Base-by-base conservation (phyloP, 1,140 invertebrate genomes). In the Conus ventricosus region DNA sequence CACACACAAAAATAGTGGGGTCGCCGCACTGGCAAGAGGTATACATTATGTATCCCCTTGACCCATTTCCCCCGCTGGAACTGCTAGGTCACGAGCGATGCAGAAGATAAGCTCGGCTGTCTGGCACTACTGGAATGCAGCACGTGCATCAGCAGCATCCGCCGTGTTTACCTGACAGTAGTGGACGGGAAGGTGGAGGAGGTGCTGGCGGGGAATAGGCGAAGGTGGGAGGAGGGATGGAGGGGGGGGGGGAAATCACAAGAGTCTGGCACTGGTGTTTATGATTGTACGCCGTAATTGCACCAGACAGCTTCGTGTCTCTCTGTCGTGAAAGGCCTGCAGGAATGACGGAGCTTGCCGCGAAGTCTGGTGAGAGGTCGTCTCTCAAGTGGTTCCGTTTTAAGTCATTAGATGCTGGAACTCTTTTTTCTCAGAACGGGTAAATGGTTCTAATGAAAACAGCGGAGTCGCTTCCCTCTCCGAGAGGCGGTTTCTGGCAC, bases 251-350 rank as follows among this genome's bases (percentile, higher is more conserved):
- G 51, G 5, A 54, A 51, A 17, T 81, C 5, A 81, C 23, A 54
- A 51, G 39, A 23, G 51, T 23, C 80, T 78, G 53, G 17, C 55
- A 83, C 55, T 60, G 25, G 55, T 27, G 82, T 25, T 54, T 84
- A 54, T 84, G 82, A 63, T 84, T 84, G 82, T 53, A 20, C 63
- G 82, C 27, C 23, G 82, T 81, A 81, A 81, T 51, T 81, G 27
- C 39, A 10, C 8, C 80, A 53, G 39, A 23, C 80, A 54, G 39
- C 51, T 80, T 71, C 67, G 67, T 71, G 23, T 71, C 67, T 71
- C 13, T 71, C 13, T 20, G 67, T 4, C 4, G 17, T n/a, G n/a
- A n/a, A 63, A 63, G 17, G 17, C 60, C 11, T 11, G 0, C 60
- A 20, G 60, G 60, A 2, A 63, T 63, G 17, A 1, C 67, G 20